Percentiles rank a stretch among this genome's conserved stretches.
Conservation (phyloP, 2,888 invertebrate species). For the Vannuccia rotundouncinata region DNA sequence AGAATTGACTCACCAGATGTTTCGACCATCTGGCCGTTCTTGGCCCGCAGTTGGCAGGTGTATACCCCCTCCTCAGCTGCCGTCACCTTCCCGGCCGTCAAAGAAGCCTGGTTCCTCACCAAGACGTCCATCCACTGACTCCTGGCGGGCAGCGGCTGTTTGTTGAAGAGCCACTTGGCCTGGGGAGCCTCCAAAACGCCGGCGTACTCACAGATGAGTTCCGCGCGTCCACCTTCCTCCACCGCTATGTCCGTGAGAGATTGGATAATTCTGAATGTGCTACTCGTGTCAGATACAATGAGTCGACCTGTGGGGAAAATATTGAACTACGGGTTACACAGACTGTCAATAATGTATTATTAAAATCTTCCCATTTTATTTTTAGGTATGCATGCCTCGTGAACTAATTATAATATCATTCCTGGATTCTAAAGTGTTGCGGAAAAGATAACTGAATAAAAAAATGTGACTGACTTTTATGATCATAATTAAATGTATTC, state of each 20-base stretch:
- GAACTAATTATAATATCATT: too few species aligned
- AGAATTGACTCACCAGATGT: neutral
- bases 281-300: too few species aligned
- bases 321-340: too few species aligned
- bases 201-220: neutral
- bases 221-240: neutral
- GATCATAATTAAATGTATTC: too few species aligned
- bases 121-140: constrained; percentile 28
- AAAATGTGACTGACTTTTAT: too few species aligned
- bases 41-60: constrained; percentile 5
- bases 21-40: neutral
- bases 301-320: too few species aligned
- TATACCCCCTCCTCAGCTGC: constrained; percentile 2
- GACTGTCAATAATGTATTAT: too few species aligned
- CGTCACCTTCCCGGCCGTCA: neutral
- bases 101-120: neutral
- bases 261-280: neutral
- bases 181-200: neutral
- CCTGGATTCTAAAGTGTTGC: too few species aligned
- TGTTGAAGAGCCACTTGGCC: constrained; percentile 20
- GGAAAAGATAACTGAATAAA: too few species aligned
- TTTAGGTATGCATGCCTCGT: too few species aligned
- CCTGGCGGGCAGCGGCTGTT: constrained; percentile 10
- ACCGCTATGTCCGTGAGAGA: neutral
- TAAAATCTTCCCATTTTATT: too few species aligned